Base-by-base conservation (phyloP, 2,113 vertebrate genomes). In the Rhynchomys soricoides region DNA sequence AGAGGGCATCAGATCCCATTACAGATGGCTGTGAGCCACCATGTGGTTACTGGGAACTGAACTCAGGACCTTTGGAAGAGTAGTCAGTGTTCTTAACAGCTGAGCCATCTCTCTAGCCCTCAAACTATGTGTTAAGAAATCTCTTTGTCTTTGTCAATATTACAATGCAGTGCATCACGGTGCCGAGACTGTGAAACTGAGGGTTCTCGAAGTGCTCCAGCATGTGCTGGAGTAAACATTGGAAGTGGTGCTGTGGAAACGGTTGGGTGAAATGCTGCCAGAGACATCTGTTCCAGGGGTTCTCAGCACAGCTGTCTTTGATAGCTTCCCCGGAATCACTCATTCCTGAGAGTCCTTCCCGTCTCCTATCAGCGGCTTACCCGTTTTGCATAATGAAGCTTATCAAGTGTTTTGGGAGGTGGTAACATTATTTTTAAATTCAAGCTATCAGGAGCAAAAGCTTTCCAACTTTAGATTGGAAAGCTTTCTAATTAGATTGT, bases 121-220 rank as follows among this genome's bases (percentile, higher is more conserved):
- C n/a, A 70, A 89, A 7, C 19, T 48, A 29, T 55, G 64, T 82
- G 45, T 87, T 86, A 68, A 83, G 95, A 59, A 59, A 93, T 85
- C 75, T 93, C 81, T 88, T 70, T 57, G 71, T 77, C 52, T 95
- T 91, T 89, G 73, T 40, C 90, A 78, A 64, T 66, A 57, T 86
- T 40, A 78, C 7, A 82, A 22, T 15, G 55, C 2, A 0, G 1
- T 8, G 0, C 29, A 34, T 89, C 15, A 62, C 55, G 26, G 34
- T 34, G 52, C 48, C 70, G n/a, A 40, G 83, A 64, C 85, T 52
- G 66, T 62, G 31, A 88, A 40, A 21, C 31, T n/a, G 77, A 68
- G 82, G 45, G 59, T 79, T 93, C 24, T 43, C 0, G 59, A 74
- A 92, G 43, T 77, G 52, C 89, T 52, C 50, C 90, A 87, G 82